Evolutionary conservation across 2,113 vertebrate species (phyloP).

Genomic region (Hystrix cristata): DNA sequence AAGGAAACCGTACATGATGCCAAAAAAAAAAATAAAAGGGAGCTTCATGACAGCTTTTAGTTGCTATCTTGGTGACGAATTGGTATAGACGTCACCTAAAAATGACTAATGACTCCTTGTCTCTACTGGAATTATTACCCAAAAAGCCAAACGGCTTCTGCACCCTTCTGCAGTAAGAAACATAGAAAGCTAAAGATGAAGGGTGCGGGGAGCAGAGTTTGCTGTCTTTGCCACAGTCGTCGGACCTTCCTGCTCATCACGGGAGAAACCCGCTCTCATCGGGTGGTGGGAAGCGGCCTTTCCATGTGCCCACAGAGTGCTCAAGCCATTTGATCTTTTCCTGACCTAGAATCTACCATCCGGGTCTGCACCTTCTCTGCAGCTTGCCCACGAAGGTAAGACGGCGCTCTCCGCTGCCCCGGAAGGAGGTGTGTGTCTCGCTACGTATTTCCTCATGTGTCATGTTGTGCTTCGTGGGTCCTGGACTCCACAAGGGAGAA

Average conservation of each 20-base stretch:
- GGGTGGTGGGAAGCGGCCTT: neutral
- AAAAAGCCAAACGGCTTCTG: neutral
- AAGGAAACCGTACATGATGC: neutral
- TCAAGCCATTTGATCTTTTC: neutral
- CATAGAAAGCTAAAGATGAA: neutral
- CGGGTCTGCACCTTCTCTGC: neutral
- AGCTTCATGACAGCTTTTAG: neutral
- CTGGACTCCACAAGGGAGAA: neutral
- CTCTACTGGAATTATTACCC: conserved; percentile 30
- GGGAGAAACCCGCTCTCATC: neutral
- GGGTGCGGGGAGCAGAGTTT: neutral
- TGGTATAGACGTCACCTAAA: neutral
- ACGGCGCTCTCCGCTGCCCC: conserved; percentile 3
- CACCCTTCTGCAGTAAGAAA: conserved; percentile 54
- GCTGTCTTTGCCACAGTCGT: neutral
- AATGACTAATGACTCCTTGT: neutral
- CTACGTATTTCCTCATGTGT: neutral
- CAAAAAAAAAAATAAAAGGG: neutral
- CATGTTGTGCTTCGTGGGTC: neutral
- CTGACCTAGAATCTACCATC: neutral
- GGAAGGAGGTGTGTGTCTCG: neutral
- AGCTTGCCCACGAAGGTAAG: conserved; percentile 51
- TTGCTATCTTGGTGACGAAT: neutral
- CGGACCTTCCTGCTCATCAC: neutral
- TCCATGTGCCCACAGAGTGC: neutral